phyloP scores from a whole-genome alignment of 2,888 invertebrate species.

The Megalurothrips usitatus region DNA sequence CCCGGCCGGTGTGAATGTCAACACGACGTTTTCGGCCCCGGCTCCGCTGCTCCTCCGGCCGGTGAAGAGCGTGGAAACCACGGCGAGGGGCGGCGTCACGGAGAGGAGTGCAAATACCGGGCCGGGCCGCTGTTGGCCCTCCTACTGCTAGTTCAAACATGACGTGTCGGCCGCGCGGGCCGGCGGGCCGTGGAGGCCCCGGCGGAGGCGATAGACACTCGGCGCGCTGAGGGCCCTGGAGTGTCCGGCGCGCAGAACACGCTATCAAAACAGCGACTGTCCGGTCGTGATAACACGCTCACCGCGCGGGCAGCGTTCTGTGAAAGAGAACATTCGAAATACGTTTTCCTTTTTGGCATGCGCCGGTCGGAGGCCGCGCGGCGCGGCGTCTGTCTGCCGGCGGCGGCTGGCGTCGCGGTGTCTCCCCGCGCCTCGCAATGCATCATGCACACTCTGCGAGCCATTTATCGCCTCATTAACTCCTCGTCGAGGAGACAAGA shows the following conservation, averaged over 20 bases:
- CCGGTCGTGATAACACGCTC: neutral
- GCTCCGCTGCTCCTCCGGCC: too few relatives aligned
- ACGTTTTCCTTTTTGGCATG: too few relatives aligned
- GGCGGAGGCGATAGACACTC: neutral
- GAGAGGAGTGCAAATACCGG: neutral
- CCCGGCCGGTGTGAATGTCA: neutral
- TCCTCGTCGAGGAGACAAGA: too few relatives aligned
- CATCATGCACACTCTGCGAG: too few relatives aligned
- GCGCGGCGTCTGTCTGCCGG: too few relatives aligned
- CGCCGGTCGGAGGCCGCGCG: too few relatives aligned
- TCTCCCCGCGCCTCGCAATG: too few relatives aligned
- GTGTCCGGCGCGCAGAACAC: neutral
- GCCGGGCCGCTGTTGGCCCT: neutral
- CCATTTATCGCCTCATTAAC: too few relatives aligned
- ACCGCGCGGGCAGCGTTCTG: neutral
- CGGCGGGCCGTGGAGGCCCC: neutral
- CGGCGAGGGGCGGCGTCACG: neutral
- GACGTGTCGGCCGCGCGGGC: neutral
- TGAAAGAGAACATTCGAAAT: neutral
- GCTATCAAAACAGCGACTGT: neutral
- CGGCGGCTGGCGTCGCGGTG: too few relatives aligned
- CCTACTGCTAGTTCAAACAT: neutral
- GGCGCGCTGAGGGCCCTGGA: neutral
- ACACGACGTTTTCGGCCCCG: neutral
- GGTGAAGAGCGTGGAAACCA: too few relatives aligned